A percentile compares a stretch with the other conserved stretches of the same genome.
These are phyloP conservation scores for Hylia prasina DNA, from an alignment of 2,113 vertebrate species.

Conservation along the genomic window DNA sequence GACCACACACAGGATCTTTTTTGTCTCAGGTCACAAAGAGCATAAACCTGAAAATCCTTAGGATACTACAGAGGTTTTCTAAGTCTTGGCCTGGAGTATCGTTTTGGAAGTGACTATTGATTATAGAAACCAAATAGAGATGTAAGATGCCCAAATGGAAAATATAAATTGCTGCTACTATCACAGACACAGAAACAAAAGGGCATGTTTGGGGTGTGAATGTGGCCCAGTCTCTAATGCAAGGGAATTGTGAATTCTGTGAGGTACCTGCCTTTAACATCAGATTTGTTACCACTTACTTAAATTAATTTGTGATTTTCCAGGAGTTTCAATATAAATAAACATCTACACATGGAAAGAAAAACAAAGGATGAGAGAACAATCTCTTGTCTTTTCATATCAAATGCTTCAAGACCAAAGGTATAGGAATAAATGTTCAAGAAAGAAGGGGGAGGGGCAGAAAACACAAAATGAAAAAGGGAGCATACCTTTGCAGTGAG, in stretches of 20 bases:
- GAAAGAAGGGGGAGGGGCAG: background rate
- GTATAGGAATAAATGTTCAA: background rate
- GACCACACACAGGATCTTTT: background rate
- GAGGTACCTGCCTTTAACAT: background rate
- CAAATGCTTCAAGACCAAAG: background rate
- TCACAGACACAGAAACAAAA: background rate
- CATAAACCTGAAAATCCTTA: background rate
- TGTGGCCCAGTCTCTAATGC: fast-evolving
- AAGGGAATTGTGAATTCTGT: background rate
- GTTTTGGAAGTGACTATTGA: background rate
- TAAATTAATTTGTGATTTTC: background rate
- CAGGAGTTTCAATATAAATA: background rate
- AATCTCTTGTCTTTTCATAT: background rate
- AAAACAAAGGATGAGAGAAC: constrained; percentile 56
- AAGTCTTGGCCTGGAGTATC: background rate
- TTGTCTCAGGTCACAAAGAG: background rate
- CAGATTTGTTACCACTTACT: background rate
- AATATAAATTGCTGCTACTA: background rate
- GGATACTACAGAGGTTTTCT: background rate
- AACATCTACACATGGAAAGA: background rate
- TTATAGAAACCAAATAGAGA: background rate
- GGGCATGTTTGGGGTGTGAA: background rate
- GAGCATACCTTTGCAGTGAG: constrained; percentile 61
- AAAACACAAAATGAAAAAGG: background rate
- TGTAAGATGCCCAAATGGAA: background rate